Evolutionary conservation across 2,888 invertebrate species (phyloP), one percentile per base, ranked within the genome.

Genomic region (Plebejus argus): DNA sequence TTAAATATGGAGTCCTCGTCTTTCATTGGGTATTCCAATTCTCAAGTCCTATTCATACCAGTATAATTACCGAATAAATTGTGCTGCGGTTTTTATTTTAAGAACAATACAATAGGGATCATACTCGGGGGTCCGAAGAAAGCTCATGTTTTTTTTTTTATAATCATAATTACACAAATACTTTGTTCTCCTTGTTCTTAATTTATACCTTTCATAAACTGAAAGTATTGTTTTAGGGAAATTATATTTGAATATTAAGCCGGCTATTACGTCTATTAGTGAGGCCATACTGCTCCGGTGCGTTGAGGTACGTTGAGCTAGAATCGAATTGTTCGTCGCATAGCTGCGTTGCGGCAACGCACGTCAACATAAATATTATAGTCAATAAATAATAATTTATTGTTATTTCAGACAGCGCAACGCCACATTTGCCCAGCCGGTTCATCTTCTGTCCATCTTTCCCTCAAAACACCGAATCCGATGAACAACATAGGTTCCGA

Each of bases 31-130:
- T 66, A 66, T 66, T 66, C 28, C 66, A 6, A 23, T 66, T 33
- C 66, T 66, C 28, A 66, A 66, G 66, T 66, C 18, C 66, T 66
- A 66, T 66, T 66, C 66, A 66, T 66, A 33, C 15, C 28, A 33
- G 66, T 33, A 33, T 71, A 71, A 71, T 71, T 71, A 39, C 71
- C 39, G 39, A 71, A 70, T 20, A 33, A 70, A 71, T 71, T 71
- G 39, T 20, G 10, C 20, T 39, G 35, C 10, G 35, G 66, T 66
- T 66, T 66, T 66, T 39, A 39, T 71, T 71, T 71, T 71, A 20
- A 71, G 71, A n/a, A 71, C 39, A 71, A 71, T 71, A 39, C 35
- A 35, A 71, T 39, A 10, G 71, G 39, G 39, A 71, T 71, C 71
- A 39, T 71, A 23, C 20, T 71, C 35, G 39, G n/a, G n/a, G 33